These are phyloP conservation scores for Spinus pinus DNA, from an alignment of 2,797 vertebrate genomes.

Conservation along the genomic window DNA sequence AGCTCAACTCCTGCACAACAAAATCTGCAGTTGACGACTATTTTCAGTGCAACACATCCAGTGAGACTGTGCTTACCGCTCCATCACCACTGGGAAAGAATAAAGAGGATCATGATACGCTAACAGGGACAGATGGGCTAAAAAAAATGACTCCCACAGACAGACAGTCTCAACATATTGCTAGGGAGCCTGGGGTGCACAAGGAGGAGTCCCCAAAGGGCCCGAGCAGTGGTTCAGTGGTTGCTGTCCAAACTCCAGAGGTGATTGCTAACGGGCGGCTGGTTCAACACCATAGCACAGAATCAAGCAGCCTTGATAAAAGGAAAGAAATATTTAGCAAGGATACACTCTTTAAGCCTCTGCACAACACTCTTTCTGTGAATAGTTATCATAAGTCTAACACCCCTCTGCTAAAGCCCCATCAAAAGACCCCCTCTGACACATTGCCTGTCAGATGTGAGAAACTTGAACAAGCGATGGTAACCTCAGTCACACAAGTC, in stretches of 20 bases:
- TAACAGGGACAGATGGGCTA: slow-evolving; percentile 85
- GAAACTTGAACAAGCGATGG: slow-evolving; percentile 87
- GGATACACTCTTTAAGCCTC: slow-evolving; percentile 94
- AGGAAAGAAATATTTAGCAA: slow-evolving; percentile 96
- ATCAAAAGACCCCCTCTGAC: slow-evolving; percentile 88
- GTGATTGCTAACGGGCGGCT: slow-evolving; percentile 86
- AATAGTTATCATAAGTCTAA: slow-evolving; percentile 93
- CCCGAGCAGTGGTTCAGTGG: slow-evolving; percentile 72
- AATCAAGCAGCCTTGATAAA: slow-evolving; percentile 90
- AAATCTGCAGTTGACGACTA: slow-evolving; percentile 90
- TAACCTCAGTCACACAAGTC: slow-evolving; percentile 81
- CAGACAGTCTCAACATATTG: slow-evolving; percentile 84
- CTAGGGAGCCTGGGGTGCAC: slow-evolving; percentile 83
- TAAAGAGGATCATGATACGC: slow-evolving; percentile 86
- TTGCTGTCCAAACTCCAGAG: slow-evolving; percentile 79
- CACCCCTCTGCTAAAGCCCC: slow-evolving; percentile 88
- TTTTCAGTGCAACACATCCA: slow-evolving; percentile 90
- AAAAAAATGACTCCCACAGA: slow-evolving; percentile 81
- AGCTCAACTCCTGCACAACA: slow-evolving; percentile 88
- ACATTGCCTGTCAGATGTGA: slow-evolving; percentile 84
- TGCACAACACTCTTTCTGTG: slow-evolving; percentile 91
- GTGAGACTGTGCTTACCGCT: slow-evolving; percentile 86
- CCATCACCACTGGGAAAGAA: slow-evolving; percentile 85
- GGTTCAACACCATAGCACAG: slow-evolving; percentile 84
- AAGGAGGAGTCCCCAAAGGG: slow-evolving; percentile 89